Evolutionary conservation across 2,888 invertebrate genomes (phyloP), one percentile per base, ranked within the genome.

Genomic region (Tuberolachnus salignus): DNA sequence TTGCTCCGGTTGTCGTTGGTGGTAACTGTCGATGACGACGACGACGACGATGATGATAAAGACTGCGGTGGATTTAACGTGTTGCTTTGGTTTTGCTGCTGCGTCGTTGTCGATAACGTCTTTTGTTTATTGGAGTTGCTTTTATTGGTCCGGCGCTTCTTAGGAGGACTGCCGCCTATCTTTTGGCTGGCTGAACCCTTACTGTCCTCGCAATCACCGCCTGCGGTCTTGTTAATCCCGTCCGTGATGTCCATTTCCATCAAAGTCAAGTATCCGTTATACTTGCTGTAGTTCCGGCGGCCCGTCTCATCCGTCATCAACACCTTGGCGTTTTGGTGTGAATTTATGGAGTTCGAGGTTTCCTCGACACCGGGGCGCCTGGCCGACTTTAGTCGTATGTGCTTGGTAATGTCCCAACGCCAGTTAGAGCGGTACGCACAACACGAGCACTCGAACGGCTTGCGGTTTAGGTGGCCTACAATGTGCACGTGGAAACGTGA

Each of bases 331-430:
- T 89, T 89, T 83, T 91, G 90, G 86, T 95, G 95, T 69, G 91
- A 91, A 71, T 92, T 91, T 87, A 94, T 11, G 10, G 11, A 6
- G 34, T 9, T 21, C 8, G 1, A 82, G 94, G 89, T 82, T 95
- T 95, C 61, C 94, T 94, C 86, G 94, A 94, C 85, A 95, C 95
- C 71, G 94, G 94, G 91, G 0, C 34, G 19, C 9, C 42, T n/a
- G 26, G 92, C 92, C 10, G 93, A 92, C 87, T 95, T 95, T 83
- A 95, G 88, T 84, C 94, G 92, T 82, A 97, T 96, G 86, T 98
- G 98, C 86, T 97, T 95, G 42, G 95, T 94, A 81, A 97, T 95
- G 87, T 97, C 97, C 94, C 96, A 97, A 82, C 96, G 90, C 96
- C 97, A 97, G 85, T 97, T 97, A 44, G 96, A 96, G 83, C 94